Evolutionary conservation across 2,113 vertebrate genomes (phyloP).

Genomic region (Strix aluco): DNA sequence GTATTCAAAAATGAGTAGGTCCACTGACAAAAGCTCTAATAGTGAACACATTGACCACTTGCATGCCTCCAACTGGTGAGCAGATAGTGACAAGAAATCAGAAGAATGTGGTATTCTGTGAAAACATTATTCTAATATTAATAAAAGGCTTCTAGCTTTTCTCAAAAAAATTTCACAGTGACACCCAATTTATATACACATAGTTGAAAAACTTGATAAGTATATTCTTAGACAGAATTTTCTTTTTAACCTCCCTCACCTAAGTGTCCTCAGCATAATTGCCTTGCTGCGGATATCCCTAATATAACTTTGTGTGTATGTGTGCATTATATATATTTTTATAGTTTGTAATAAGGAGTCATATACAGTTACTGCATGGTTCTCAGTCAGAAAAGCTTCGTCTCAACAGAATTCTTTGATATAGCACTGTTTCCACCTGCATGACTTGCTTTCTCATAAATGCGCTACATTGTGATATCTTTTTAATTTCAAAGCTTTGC

Average conservation of each 20-base stretch:
- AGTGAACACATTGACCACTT: neutral
- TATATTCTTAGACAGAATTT: neutral
- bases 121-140: neutral
- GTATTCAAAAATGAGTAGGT: neutral
- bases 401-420: neutral
- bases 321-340: neutral
- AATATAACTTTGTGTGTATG: neutral
- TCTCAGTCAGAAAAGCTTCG: neutral
- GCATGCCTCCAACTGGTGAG: neutral
- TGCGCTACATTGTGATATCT: neutral
- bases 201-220: neutral
- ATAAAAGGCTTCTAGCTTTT: neutral
- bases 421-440: neutral
- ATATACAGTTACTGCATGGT: neutral
- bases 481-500: neutral
- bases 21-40: neutral
- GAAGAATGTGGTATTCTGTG: neutral
- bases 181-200: neutral
- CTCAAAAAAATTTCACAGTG: neutral
- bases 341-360: neutral
- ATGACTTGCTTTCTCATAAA: neutral
- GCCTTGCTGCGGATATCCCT: neutral
- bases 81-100: neutral
- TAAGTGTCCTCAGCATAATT: neutral
- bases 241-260: neutral